Base-by-base conservation (phyloP, 2,888 invertebrate species). In the Melolontha melolontha region DNA sequence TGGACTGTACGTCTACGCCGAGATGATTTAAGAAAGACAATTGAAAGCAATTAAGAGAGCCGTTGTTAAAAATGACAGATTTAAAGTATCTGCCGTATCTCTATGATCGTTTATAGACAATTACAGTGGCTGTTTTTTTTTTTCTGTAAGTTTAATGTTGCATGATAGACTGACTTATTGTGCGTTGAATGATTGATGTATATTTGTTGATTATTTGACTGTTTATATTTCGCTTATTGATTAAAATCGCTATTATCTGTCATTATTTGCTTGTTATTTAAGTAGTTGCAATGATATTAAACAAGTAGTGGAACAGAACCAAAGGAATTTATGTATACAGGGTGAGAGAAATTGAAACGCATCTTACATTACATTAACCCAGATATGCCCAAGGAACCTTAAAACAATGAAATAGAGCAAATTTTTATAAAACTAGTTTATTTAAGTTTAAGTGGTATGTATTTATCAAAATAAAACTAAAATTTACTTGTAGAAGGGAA, bases 11-110 rank as follows among this genome's bases (percentile, higher is more conserved):
- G 44, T 34, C 34, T 34, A 47, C 34, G 57, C 49, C 47, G 59
- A 66, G 34, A 66, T 59, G 66, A 66, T 66, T 66, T 66, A n/a
- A 66, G 57, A 50, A 66, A 57, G 66, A 66, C 51, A 55, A 57
- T 66, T 57, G 57, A 50, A 57, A 66, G 44, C 66, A 66, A 66
- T 66, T 66, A 66, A 57, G 57, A 49, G 40, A 16, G 59, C 34
- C 50, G 55, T 54, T 66, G 57, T 66, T 66, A 55, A 50, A 51
- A 34, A 49, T 62, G 59, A 62, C 49, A 62, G 59, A 62, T 62
- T 62, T 62, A 62, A 62, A 16, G 59, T 62, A 62, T 62, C 59
- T 29, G 29, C 16, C 47, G 39, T 62, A 62, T 44, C 17, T 34
- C 34, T 29, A 62, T 47, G 59, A 47, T 62, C 49, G 10, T 62